Conservation (phyloP, 37 sponge, comb jelly and placozoan genomes). For the Agelas oroides region DNA sequence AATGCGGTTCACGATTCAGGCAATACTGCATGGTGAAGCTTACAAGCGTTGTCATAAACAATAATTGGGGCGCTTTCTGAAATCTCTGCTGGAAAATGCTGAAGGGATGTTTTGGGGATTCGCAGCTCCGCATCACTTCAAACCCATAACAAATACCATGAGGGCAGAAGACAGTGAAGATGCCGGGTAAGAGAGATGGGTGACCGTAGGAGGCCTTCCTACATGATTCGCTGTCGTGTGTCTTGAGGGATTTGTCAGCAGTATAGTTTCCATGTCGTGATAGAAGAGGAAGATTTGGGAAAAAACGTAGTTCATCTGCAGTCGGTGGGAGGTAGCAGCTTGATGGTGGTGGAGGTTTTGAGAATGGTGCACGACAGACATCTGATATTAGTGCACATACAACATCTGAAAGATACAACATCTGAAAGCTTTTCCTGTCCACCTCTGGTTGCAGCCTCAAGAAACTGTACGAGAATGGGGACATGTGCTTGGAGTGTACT, state of each 20-base stretch:
- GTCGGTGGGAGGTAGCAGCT: background rate
- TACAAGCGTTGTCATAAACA: constrained; percentile 36
- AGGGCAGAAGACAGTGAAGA: constrained; percentile 59
- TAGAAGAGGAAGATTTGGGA: constrained; percentile 9
- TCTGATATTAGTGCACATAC: too few relatives aligned
- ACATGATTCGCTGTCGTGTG: background rate
- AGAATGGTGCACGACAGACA: background rate
- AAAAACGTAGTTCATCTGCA: background rate
- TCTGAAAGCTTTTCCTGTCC: too few relatives aligned
- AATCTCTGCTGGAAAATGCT: constrained; percentile 35
- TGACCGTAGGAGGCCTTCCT: constrained; percentile 29
- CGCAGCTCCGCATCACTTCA: constrained; percentile 35
- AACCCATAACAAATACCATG: constrained; percentile 65
- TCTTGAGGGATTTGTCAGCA: constrained; percentile 34
- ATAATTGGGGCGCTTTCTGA: constrained; percentile 16
- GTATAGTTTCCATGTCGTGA: constrained; percentile 26
- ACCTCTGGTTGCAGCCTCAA: too few relatives aligned
- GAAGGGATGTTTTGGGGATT: constrained; percentile 50
- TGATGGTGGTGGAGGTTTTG: too few relatives aligned
- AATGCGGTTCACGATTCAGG: constrained; percentile 21
- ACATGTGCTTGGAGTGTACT: too few relatives aligned
- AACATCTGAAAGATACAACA: too few relatives aligned
- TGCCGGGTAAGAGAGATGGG: constrained; percentile 41
- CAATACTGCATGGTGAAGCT: constrained; percentile 35
- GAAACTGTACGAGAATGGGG: too few relatives aligned